Evolutionary conservation across 2,888 invertebrate genomes (phyloP).

Genomic region (Dyspetes luteomarginatus): DNA sequence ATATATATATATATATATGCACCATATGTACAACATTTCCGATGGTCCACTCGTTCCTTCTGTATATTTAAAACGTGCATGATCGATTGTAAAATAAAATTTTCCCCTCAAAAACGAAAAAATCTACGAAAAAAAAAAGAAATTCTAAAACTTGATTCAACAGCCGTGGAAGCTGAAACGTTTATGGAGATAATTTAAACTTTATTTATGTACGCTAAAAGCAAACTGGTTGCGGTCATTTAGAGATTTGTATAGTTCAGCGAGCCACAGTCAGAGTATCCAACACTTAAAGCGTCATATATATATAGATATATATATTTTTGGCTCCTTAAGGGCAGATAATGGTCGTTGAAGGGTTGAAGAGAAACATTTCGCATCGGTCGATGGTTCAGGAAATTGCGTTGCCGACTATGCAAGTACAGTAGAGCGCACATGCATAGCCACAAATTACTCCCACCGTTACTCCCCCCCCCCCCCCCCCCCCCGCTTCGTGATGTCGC

Average conservation of each 20-base stretch:
- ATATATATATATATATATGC: no score
- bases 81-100: neutral
- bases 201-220: conserved; percentile 25
- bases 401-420: conserved; percentile 53
- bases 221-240: conserved; percentile 3
- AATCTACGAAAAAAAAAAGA: neutral
- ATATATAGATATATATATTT: conserved; percentile 39
- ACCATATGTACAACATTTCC: neutral
- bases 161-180: neutral
- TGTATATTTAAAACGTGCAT: neutral
- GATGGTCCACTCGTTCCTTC: neutral
- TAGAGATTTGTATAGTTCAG: conserved; percentile 12
- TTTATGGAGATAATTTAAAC: conserved; percentile 1
- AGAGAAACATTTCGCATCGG: conserved; percentile 44
- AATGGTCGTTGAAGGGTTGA: conserved; percentile 54
- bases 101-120: neutral
- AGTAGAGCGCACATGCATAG: conserved; percentile 55
- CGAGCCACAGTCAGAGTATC: no score
- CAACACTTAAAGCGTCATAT: conserved; percentile 1
- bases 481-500: no score
- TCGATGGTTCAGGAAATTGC: conserved; percentile 65
- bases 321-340: conserved; percentile 27
- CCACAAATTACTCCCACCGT: conserved; percentile 67
- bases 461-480: conserved; percentile 63
- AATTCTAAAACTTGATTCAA: no score